Evolutionary conservation across 2,797 vertebrate species (phyloP), one percentile per base, ranked within the genome.

Genomic region (Toxotes lorentzi): DNA sequence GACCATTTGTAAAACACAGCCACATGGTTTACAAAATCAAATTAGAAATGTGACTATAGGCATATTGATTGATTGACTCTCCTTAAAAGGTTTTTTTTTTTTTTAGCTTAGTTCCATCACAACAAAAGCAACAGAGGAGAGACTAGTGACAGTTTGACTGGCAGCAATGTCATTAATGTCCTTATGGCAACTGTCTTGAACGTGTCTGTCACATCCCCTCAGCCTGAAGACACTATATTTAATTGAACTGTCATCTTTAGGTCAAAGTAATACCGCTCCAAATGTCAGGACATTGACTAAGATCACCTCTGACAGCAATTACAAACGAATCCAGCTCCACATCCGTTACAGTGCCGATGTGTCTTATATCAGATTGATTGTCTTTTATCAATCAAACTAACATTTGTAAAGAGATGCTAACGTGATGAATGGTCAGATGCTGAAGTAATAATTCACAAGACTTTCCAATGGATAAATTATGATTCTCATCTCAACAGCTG

Each of bases 221-320:
- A 80, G 80, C 81, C 78, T 71, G 85, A 87, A 85, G 87, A 89
- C 82, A 75, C 64, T 19, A 48, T 70, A 86, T 86, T 93, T 92
- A 92, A 93, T 92, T 91, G 89, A 91, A 89, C 80, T 93, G 92
- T 92, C 91, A 90, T 86, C 86, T 89, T 90, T 77, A 86, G 87
- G 89, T 89, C 81, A 81, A 73, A 81, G 88, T 68, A 81, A 85
- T 83, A 73, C 48, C 11, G 2, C 65, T 81, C 75, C 80, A 70
- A 79, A 83, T 51, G 75, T 79, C 66, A 75, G 83, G 80, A 74
- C 83, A 65, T 73, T 82, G 89, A 91, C 86, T 78, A n/a, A 78
- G 62, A 92, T 90, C 85, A 73, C 78, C 80, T 79, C 78, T 86
- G 89, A 88, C 88, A 87, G 89, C 92, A 92, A 91, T 91, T 91